Evolutionary conservation across 23 tunicate species (phyloP), one percentile per base, ranked within the genome.

Genomic region (Phallusia fumigata): DNA sequence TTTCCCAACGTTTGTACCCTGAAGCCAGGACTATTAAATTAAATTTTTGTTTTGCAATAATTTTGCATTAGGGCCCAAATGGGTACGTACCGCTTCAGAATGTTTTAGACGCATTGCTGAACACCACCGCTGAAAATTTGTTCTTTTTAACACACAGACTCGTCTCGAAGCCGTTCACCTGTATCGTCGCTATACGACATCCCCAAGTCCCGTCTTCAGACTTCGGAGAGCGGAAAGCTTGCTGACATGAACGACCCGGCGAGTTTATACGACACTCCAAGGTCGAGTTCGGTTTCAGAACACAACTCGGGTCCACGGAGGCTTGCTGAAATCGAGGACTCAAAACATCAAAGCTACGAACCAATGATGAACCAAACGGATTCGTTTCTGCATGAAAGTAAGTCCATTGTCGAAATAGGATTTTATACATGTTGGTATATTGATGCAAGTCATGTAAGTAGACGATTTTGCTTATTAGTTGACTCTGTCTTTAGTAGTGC

Each of bases 81-180:
- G n/a, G n/a, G n/a, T n/a, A n/a, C n/a, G n/a, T n/a, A n/a, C n/a
- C n/a, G n/a, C n/a, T n/a, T n/a, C n/a, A n/a, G n/a, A n/a, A n/a
- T n/a, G n/a, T n/a, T n/a, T n/a, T n/a, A n/a, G n/a, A n/a, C n/a
- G n/a, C n/a, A n/a, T n/a, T n/a, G n/a, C n/a, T n/a, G n/a, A n/a
- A n/a, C n/a, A n/a, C n/a, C n/a, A n/a, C n/a, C n/a, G n/a, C n/a
- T n/a, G n/a, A n/a, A n/a, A n/a, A n/a, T n/a, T n/a, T n/a, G n/a
- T n/a, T n/a, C n/a, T n/a, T n/a, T n/a, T n/a, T n/a, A n/a, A 33
- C 77, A 74, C 77, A 30, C 80, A 86, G 90, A 44, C 32, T 80
- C 90, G 31, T 80, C 90, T 21, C 73, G 90, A 22, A 40, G 84
- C 22, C 84, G 84, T 18, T 86, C 90, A 18, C 82, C 84, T n/a